Percentiles rank a stretch among this genome's conserved stretches.
Conservation (phyloP, 2,113 vertebrate species). For the Bombycilla garrulus region DNA sequence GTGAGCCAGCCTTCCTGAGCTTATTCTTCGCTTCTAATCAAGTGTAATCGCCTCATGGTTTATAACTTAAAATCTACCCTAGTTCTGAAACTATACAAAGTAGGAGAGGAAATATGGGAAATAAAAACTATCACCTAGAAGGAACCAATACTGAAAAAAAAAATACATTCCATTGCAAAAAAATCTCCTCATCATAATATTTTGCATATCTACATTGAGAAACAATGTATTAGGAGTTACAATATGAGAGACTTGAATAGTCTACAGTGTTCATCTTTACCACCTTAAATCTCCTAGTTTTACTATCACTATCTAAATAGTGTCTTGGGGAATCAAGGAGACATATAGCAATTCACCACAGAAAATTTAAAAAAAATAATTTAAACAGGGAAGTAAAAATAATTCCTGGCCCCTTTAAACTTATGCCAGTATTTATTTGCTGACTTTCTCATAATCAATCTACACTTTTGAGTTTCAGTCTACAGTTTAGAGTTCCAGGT, state of each 20-base stretch:
- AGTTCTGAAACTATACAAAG: neutral
- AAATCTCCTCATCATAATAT: neutral
- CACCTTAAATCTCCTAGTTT: neutral
- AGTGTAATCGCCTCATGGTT: neutral
- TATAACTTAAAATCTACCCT: neutral
- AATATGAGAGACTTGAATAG: neutral
- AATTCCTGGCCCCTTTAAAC: neutral
- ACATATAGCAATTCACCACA: neutral
- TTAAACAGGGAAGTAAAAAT: neutral
- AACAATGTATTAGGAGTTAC: neutral
- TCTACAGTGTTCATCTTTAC: neutral
- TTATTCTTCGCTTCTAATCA: neutral
- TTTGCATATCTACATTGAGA: neutral
- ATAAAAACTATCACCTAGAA: neutral
- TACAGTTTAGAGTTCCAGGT: fast-evolving
- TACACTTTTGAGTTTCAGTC: neutral
- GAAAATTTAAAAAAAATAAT: neutral
- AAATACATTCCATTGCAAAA: neutral
- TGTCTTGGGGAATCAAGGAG: neutral
- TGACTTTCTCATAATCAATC: neutral
- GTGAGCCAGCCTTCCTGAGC: neutral
- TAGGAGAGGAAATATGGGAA: neutral
- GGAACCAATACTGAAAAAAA: neutral
- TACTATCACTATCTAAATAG: neutral
- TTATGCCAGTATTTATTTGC: neutral